Percentiles rank a stretch among this genome's conserved stretches.
Evolutionary conservation across 2,888 invertebrate genomes (phyloP).

Genomic region (Cylindroiulus punctatus): DNA sequence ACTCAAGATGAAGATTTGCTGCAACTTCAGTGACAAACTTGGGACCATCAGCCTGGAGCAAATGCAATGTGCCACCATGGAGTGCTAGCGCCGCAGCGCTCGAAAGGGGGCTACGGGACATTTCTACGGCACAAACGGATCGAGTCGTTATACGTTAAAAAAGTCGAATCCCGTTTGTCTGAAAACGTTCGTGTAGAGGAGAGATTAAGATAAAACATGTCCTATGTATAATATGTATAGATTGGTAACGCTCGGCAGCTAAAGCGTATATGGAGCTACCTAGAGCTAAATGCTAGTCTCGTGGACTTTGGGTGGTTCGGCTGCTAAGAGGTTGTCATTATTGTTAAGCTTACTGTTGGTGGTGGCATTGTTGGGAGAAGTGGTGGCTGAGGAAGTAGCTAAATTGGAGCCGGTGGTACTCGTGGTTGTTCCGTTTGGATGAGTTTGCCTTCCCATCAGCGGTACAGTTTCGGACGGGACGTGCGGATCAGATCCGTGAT

Average conservation of each 20-base stretch:
- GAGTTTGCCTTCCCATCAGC: slow-evolving; percentile 57
- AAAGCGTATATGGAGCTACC: neutral
- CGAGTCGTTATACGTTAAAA: neutral
- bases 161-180: neutral
- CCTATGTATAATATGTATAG: slow-evolving; percentile 1
- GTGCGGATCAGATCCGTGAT: slow-evolving; percentile 65
- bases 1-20: no score
- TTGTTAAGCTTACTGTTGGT: slow-evolving; percentile 57
- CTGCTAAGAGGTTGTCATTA: slow-evolving; percentile 53
- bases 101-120: neutral
- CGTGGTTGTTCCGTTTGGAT: slow-evolving; percentile 57
- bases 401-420: slow-evolving; percentile 52
- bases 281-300: slow-evolving; percentile 75
- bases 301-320: slow-evolving; percentile 68
- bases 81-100: neutral
- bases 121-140: slow-evolving; percentile 1
- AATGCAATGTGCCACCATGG: neutral
- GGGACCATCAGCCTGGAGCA: no score
- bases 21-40: no score
- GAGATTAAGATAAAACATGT: slow-evolving; percentile 11
- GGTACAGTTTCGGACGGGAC: slow-evolving; percentile 61
- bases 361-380: slow-evolving; percentile 57
- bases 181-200: neutral
- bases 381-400: slow-evolving; percentile 53
- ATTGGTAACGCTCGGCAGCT: neutral